phyloP scores from a whole-genome alignment of 2,797 vertebrate species.

The Rhabdophis nuchalis region DNA sequence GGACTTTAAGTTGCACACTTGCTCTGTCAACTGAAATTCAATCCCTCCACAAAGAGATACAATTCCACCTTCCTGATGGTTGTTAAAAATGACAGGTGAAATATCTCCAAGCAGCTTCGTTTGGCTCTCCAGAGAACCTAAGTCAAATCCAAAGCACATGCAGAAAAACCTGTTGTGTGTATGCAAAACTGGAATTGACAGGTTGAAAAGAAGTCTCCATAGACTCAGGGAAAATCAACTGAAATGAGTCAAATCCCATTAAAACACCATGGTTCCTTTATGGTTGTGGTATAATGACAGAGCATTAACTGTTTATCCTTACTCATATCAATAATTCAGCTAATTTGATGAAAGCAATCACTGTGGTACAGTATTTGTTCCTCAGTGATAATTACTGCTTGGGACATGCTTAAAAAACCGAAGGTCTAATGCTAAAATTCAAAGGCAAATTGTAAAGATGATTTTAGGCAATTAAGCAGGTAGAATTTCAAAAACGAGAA shows the following conservation, averaged over 20 bases:
- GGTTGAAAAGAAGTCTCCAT: conserved; percentile 38
- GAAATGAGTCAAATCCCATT: conserved; percentile 43
- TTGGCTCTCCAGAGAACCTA: conserved; percentile 42
- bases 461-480: conserved; percentile 16
- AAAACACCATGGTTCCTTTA: conserved; percentile 34
- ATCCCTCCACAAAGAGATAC: conserved; percentile 8
- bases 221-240: conserved; percentile 35
- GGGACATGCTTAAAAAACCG: neutral
- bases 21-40: conserved; percentile 33
- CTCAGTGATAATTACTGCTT: conserved; percentile 3
- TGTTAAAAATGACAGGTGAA: conserved; percentile 62
- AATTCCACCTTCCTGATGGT: conserved; percentile 48
- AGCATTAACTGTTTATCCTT: conserved; percentile 12
- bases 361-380: neutral
- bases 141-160: conserved; percentile 57
- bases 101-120: conserved; percentile 54
- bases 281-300: conserved; percentile 19
- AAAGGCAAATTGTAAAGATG: neutral
- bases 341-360: conserved; percentile 23
- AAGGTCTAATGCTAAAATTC: neutral
- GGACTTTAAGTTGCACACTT: conserved; percentile 24
- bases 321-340: conserved; percentile 15
- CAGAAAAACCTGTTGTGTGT: conserved; percentile 47
- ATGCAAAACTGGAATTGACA: conserved; percentile 37
- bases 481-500: neutral